Percentiles rank a stretch among this genome's conserved stretches.
phyloP scores from a whole-genome alignment of 2,888 invertebrate genomes.

The Oscheius sp. region DNA sequence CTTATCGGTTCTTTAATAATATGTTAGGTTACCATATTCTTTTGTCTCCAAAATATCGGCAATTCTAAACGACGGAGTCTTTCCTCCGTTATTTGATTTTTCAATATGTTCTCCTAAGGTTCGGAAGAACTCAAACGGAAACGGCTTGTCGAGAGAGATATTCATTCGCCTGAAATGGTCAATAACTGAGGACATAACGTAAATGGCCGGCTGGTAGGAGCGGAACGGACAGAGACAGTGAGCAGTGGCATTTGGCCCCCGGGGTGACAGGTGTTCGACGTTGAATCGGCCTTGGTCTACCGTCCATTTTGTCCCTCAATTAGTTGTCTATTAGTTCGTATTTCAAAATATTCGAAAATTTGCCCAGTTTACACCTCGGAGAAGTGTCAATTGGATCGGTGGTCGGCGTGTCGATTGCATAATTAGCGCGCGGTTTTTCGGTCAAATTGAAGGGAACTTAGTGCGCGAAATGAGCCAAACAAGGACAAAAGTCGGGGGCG shows the following conservation, averaged over 20 bases:
- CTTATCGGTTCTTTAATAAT: too few species aligned
- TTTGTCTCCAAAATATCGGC: neutral
- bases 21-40: neutral
- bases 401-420: slow-evolving; percentile 14
- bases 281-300: slow-evolving; percentile 17
- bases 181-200: neutral
- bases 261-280: slow-evolving; percentile 23
- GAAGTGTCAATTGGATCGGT: neutral
- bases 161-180: neutral
- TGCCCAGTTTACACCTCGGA: neutral
- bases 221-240: neutral
- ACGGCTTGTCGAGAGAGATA: neutral
- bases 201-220: slow-evolving; percentile 13
- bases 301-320: slow-evolving; percentile 24
- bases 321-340: neutral
- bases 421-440: slow-evolving; percentile 37
- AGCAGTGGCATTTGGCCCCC: neutral
- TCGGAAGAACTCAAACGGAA: neutral
- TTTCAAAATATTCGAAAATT: slow-evolving; percentile 3
- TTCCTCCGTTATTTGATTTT: neutral
- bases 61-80: slow-evolving; percentile 1
- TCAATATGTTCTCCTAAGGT: neutral
- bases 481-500: slow-evolving; percentile 31
- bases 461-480: slow-evolving; percentile 39
- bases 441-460: slow-evolving; percentile 34